These are phyloP conservation scores for Epinephelus awoara DNA, from an alignment of 2,797 vertebrate species.

Conservation along the genomic window DNA sequence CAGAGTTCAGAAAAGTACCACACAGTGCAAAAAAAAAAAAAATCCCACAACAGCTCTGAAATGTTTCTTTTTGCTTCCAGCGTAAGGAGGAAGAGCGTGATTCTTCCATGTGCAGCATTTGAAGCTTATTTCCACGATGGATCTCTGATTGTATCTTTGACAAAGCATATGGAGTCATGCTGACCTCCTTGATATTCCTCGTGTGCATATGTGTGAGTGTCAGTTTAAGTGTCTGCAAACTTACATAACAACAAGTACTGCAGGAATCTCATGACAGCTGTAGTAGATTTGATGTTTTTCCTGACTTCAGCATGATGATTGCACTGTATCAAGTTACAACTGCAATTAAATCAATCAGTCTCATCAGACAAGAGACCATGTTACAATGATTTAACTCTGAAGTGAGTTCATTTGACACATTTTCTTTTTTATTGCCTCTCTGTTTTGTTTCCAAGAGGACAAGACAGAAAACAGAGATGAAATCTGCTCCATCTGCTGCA, in stretches of 20 bases:
- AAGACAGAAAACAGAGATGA: conserved; percentile 31
- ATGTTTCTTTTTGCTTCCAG: neutral
- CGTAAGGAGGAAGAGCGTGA: neutral
- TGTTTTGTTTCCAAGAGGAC: conserved; percentile 50
- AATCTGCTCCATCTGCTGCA: conserved; percentile 18
- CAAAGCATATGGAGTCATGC: neutral
- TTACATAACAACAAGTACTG: conserved; percentile 47
- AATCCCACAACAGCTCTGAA: conserved; percentile 20
- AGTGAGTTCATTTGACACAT: neutral
- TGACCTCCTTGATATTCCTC: conserved; percentile 7
- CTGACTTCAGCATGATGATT: conserved; percentile 11
- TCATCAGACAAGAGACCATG: conserved; percentile 12
- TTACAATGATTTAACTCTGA: conserved; percentile 12
- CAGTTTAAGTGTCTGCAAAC: conserved; percentile 39
- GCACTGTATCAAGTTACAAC: conserved; percentile 46
- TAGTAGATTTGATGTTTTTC: conserved; percentile 49
- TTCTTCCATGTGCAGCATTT: neutral
- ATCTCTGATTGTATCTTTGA: neutral
- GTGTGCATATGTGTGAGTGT: conserved; percentile 5
- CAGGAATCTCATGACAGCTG: conserved; percentile 55
- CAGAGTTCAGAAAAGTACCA: conserved; percentile 65
- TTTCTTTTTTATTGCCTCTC: conserved; percentile 3
- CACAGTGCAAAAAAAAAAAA: conserved; percentile 8
- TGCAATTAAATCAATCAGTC: conserved; percentile 32
- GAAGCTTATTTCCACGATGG: neutral